These are phyloP conservation scores for Chloroceryle amazona DNA, from an alignment of 2,797 vertebrate species.

Conservation along the genomic window DNA sequence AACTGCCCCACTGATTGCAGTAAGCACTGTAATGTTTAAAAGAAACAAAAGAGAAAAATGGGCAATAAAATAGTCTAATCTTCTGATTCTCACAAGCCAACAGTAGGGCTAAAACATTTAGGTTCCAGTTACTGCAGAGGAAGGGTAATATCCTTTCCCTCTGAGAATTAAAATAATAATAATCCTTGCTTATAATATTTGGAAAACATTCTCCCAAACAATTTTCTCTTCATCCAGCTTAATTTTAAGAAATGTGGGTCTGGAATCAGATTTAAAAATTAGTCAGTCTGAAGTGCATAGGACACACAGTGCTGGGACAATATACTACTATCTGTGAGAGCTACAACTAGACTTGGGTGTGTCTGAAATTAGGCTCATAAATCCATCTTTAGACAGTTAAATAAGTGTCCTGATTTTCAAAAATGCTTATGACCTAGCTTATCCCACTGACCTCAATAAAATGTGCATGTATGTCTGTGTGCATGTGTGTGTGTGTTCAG, in stretches of 20 bases:
- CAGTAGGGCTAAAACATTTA: not conserved
- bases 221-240: not conserved
- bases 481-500: not conserved
- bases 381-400: slow-evolving; percentile 23
- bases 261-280: not conserved
- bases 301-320: not conserved
- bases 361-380: slow-evolving; percentile 17
- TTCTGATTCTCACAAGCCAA: not conserved
- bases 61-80: not conserved
- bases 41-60: not conserved
- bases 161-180: not conserved
- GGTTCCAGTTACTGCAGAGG: not conserved
- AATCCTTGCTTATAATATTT: not conserved
- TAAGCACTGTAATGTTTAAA: not conserved
- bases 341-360: not conserved
- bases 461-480: not conserved
- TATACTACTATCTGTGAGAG: not conserved
- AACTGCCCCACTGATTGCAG: not conserved
- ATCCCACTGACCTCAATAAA: slow-evolving; percentile 50
- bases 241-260: not conserved
- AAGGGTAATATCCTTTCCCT: not conserved
- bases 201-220: not conserved
- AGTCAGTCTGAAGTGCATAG: not conserved
- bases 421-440: slow-evolving; percentile 15
- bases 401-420: slow-evolving; percentile 24